Base-by-base conservation (phyloP, 2,113 vertebrate genomes). In the Triplophysa tibetana region DNA sequence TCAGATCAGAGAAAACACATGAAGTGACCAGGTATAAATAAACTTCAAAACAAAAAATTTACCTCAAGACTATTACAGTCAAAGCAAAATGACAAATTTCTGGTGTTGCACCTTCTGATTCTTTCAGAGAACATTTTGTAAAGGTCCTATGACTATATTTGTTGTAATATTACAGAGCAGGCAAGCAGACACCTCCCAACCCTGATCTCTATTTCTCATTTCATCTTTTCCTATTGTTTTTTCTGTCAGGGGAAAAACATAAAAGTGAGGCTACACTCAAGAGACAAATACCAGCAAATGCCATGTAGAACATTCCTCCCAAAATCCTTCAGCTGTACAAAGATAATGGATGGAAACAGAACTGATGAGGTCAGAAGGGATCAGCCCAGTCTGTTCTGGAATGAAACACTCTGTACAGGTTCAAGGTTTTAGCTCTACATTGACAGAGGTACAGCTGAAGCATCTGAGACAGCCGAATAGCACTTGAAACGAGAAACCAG, bases 381-480 rank as follows among this genome's bases (percentile, higher is more conserved):
- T 83, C 0, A 13, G 84, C 74, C 70, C 81, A 77, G 81, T 84
- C 33, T 38, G 33, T 38, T 88, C 79, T 70, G 67, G 87, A 88
- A 89, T 91, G 88, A 88, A 93, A 91, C 88, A 87, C 89, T 91
- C 83, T 87, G 86, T 87, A 73, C 75, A 84, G 84, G 86, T 89
- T 90, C 85, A 90, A 90, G 86, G 90, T 90, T 87, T 17, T 85
- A 86, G 75, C 87, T 89, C 80, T 69, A 81, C 84, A 90, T 78
- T 88, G 68, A 77, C 78, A 87, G 86, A 84, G 86, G 85, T 82
- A 75, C 45, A 80, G 86, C 86, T 77, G 86, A 85, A 88, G 85
- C 83, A 87, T 83, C 86, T 70, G 77, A 91, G 87, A 89, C 86
- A 83, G 83, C 82, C 67, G 81, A 84, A 58, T 58, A 58, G 54